These are phyloP conservation scores for Sturnus vulgaris DNA, from an alignment of 2,113 vertebrate species.

Conservation along the genomic window DNA sequence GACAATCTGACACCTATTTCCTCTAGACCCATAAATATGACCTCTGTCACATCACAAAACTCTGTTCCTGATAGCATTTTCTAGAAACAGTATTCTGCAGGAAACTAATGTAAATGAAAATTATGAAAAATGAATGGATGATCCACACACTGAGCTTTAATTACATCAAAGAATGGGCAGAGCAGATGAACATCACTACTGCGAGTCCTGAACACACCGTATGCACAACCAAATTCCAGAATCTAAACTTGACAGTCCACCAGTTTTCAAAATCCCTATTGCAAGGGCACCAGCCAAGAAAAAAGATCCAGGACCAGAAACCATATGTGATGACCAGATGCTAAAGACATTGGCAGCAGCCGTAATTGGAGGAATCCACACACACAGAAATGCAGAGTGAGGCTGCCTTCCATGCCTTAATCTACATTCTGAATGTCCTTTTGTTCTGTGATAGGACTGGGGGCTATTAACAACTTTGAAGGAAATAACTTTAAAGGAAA, in stretches of 20 bases:
- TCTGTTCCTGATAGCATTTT: rapidly evolving
- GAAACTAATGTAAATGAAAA: neutral
- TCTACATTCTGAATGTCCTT: neutral
- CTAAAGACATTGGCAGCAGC: neutral
- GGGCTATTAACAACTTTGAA: neutral
- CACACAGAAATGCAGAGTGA: neutral
- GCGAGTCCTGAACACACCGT: neutral
- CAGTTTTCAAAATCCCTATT: neutral
- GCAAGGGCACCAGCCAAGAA: neutral
- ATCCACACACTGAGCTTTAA: rapidly evolving
- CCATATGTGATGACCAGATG: neutral
- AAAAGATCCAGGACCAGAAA: neutral
- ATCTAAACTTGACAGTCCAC: neutral
- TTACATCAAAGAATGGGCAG: neutral
- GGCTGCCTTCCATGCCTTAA: neutral
- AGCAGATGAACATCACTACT: neutral
- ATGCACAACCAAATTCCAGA: neutral
- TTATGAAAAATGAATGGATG: neutral
- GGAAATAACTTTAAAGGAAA: neutral
- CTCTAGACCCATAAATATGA: neutral
- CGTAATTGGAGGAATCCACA: neutral
- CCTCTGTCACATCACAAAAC: neutral
- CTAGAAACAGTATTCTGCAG: neutral
- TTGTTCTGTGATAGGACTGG: neutral
- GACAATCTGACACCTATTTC: neutral